phyloP scores from a whole-genome alignment of 2,797 vertebrate species.

The Amblyopsis hoosieri region DNA sequence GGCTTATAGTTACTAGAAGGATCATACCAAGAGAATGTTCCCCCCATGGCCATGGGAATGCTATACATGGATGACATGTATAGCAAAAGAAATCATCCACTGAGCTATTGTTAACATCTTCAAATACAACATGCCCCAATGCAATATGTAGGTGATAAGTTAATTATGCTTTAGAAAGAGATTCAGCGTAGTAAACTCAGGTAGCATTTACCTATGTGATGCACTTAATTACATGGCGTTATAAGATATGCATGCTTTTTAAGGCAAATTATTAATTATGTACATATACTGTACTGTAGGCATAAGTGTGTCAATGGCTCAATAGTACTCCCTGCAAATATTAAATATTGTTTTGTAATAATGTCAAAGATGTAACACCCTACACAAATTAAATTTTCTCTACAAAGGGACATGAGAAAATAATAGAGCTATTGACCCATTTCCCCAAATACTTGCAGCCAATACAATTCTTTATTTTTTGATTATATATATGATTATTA shows the following conservation, averaged over 20 bases:
- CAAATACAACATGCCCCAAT: too few species aligned
- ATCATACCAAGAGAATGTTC: too few species aligned
- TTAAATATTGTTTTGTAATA: too few species aligned
- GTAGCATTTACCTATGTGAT: slow-evolving; percentile 69
- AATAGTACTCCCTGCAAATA: not conserved
- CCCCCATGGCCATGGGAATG: too few species aligned
- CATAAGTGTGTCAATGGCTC: slow-evolving; percentile 4
- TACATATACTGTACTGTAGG: not conserved
- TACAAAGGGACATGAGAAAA: too few species aligned
- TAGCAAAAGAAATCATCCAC: too few species aligned
- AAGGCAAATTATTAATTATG: slow-evolving; percentile 1
- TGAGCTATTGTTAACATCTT: too few species aligned
- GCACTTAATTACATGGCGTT: slow-evolving; percentile 13
- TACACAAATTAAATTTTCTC: too few species aligned
- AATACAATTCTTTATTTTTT: not conserved
- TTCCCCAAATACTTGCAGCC: slow-evolving; percentile 39
- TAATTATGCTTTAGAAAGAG: slow-evolving; percentile 68
- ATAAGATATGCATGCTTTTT: slow-evolving; percentile 30
- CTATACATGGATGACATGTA: too few species aligned
- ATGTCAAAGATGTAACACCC: too few species aligned
- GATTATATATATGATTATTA: not conserved
- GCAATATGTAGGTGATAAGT: slow-evolving; percentile 19
- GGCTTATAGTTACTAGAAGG: too few species aligned
- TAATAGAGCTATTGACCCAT: not conserved
- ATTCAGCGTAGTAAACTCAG: slow-evolving; percentile 47